Percentiles rank a stretch among this genome's conserved stretches.
Conservation (phyloP, 2,113 vertebrate genomes). For the Scolopax mira region DNA sequence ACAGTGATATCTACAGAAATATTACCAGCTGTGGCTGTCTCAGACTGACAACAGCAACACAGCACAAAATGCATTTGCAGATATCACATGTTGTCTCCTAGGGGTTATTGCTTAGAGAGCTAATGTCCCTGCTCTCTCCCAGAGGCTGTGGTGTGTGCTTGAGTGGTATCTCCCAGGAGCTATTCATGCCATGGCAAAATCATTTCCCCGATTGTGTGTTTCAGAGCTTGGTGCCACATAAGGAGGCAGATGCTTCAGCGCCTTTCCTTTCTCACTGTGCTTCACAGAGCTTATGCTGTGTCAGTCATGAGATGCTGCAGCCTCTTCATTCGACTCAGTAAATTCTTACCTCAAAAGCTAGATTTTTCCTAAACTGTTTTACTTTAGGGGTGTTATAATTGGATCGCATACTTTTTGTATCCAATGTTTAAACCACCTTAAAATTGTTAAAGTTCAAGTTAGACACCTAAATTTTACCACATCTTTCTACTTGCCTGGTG, state of each 20-base stretch:
- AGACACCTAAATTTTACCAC: neutral
- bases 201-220: accelerated
- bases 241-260: neutral
- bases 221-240: neutral
- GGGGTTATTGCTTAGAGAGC: neutral
- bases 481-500: neutral
- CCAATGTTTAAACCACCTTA: neutral
- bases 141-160: neutral
- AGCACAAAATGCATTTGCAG: neutral
- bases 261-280: accelerated
- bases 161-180: neutral
- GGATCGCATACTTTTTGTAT: neutral
- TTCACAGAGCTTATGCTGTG: neutral
- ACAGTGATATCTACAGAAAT: neutral
- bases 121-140: neutral
- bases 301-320: neutral
- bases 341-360: neutral
- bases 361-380: neutral
- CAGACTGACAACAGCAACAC: neutral
- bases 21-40: neutral
- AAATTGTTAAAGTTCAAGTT: neutral
- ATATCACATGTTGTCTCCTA: neutral
- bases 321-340: neutral
- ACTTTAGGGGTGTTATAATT: neutral
- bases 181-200: neutral